Evolutionary conservation across 2,113 vertebrate species (phyloP).

Genomic region (Microtus ochrogaster): DNA sequence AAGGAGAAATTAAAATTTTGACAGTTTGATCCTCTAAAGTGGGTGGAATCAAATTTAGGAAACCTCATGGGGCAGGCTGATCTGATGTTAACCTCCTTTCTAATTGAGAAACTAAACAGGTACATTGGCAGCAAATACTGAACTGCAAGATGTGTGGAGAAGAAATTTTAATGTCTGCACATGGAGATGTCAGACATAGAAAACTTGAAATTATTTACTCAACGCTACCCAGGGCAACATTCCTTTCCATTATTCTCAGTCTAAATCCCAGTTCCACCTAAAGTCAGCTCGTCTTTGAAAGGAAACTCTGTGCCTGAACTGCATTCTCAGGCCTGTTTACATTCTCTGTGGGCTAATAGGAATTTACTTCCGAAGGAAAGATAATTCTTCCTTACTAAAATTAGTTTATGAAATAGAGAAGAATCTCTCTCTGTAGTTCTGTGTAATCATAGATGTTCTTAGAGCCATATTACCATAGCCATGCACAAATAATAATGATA

Average conservation of each 20-base stretch:
- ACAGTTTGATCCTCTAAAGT: neutral
- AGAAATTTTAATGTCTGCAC: neutral
- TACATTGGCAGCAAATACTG: neutral
- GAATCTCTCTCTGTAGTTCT: neutral
- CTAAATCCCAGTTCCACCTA: neutral
- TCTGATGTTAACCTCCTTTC: neutral
- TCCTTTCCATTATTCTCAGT: neutral
- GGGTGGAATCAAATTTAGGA: neutral
- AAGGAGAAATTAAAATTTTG: neutral
- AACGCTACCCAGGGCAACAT: neutral
- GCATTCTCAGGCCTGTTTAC: neutral
- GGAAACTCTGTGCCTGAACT: neutral
- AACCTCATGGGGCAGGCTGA: neutral
- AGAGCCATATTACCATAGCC: neutral
- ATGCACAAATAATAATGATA: neutral
- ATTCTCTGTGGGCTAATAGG: neutral
- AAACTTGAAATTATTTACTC: slow-evolving; percentile 1
- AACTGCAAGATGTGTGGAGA: neutral
- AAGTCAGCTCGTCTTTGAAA: neutral
- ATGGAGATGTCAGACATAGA: neutral
- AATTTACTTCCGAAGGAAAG: neutral
- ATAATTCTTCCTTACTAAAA: neutral
- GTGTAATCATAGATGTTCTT: neutral
- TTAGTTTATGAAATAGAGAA: slow-evolving; percentile 7
- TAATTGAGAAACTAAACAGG: slow-evolving; percentile 1